Evolutionary conservation across 2,888 invertebrate species (phyloP).

Genomic region (Diogma glabrata): DNA sequence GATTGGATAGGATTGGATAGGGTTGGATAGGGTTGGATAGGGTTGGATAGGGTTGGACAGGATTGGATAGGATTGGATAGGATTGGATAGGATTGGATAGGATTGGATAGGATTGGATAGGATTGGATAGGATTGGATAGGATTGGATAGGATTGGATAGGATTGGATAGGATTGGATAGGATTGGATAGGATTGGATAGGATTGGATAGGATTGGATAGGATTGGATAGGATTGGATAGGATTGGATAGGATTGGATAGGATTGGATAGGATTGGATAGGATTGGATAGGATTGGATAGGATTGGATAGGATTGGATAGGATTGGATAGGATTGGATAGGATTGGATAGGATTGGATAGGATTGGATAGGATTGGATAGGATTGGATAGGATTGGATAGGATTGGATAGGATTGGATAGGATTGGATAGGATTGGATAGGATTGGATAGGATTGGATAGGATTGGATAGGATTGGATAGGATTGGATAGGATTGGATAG

Average conservation of each 20-base stretch:
- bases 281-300: background rate
- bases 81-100: background rate
- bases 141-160: background rate
- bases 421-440: background rate
- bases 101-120: background rate
- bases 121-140: background rate
- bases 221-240: background rate
- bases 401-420: background rate
- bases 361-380: background rate
- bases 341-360: background rate
- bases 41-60: background rate
- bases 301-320: background rate
- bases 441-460: background rate
- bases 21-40: background rate
- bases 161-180: background rate
- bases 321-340: background rate
- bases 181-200: background rate
- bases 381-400: background rate
- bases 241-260: background rate
- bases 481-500: background rate
- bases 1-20: background rate
- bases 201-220: background rate
- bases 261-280: background rate
- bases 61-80: background rate
- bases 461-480: background rate